phyloP scores from a whole-genome alignment of 2,888 invertebrate species.

The Acleris laterana region DNA sequence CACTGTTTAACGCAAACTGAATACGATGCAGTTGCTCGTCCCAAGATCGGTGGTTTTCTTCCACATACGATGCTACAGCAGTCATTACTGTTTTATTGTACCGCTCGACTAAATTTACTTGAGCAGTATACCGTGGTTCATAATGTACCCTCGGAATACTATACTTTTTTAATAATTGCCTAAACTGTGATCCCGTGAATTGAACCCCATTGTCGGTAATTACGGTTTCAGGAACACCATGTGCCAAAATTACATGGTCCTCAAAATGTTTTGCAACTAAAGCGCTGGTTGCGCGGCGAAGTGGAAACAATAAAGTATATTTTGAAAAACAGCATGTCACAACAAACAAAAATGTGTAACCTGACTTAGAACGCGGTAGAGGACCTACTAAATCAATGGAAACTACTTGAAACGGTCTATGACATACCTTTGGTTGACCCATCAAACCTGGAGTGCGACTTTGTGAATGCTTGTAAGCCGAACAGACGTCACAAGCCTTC shows the following conservation, averaged over 20 bases:
- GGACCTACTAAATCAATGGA: slow-evolving; percentile 3
- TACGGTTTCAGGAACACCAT: slow-evolving; percentile 38
- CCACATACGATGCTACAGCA: slow-evolving; percentile 4
- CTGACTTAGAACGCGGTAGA: too few species aligned
- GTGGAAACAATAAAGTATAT: slow-evolving; percentile 27
- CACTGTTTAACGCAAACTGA: slow-evolving; percentile 30
- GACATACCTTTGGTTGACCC: slow-evolving; percentile 35
- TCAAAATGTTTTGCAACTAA: slow-evolving; percentile 28
- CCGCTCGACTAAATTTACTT: slow-evolving; percentile 25
- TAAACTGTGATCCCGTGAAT: slow-evolving; percentile 25
- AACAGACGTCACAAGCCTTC: background rate
- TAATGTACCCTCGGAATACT: slow-evolving; percentile 29
- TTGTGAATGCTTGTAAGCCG: slow-evolving; percentile 22
- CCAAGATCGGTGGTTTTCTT: slow-evolving; percentile 31
- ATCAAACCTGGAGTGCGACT: slow-evolving; percentile 25
- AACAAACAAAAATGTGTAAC: slow-evolving; percentile 18
- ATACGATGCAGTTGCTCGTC: slow-evolving; percentile 19
- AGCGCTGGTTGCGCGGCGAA: slow-evolving; percentile 23
- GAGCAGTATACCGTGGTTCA: slow-evolving; percentile 15
- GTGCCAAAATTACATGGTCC: slow-evolving; percentile 31
- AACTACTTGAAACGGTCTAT: slow-evolving; percentile 31
- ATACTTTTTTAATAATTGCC: slow-evolving; percentile 16
- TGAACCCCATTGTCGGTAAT: slow-evolving; percentile 34
- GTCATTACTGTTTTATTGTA: slow-evolving; percentile 35
- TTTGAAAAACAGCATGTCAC: slow-evolving; percentile 33